Evolutionary conservation across 2,888 invertebrate genomes (phyloP), one percentile per base, ranked within the genome.

Genomic region (Mesorhabditis sp.): DNA sequence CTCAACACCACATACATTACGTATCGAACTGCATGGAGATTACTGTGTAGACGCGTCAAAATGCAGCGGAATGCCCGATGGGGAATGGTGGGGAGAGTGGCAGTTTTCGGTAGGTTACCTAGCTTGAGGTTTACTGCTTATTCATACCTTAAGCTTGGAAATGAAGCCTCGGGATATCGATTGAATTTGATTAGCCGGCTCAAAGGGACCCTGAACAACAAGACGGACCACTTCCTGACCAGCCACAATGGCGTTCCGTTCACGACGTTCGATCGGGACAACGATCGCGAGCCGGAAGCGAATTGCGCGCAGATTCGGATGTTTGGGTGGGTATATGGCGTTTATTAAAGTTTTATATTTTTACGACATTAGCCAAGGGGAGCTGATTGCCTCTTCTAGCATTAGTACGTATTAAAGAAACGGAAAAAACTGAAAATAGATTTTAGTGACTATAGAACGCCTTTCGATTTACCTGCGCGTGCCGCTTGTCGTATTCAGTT

Each of bases 241-340:
- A 42, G 68, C 41, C 72, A 71, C 66, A 76, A 80, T 62, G 77
- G 74, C 2, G 67, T 68, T 45, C 66, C 69, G 3, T 82, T 82
- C 73, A 76, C 80, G 7, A 79, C 80, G 5, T 64, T 76, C 44
- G 82, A 82, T 67, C 43, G 62, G 41, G 80, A 82, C 67, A 71
- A 77, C 50, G 82, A 80, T 68, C 66, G 62, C 5, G 42, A 70
- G 6, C 13, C 4, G 4, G n/a, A 45, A 2, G 44, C 68, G 28
- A 82, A 81, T 65, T 80, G 80, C 69, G 80, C 81, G 1, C 72
- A 72, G 7, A 77, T 79, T 67, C 58, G 78, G 5, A 70, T 72
- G 44, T 70, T 68, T 66, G 82, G 82, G 82, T 82, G 42, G 58
- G 72, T 74, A 44, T 65, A 5, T 44, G 58, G 15, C 67, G 43